Base-by-base conservation (phyloP, 2,888 invertebrate genomes). In the Buathra laborator region DNA sequence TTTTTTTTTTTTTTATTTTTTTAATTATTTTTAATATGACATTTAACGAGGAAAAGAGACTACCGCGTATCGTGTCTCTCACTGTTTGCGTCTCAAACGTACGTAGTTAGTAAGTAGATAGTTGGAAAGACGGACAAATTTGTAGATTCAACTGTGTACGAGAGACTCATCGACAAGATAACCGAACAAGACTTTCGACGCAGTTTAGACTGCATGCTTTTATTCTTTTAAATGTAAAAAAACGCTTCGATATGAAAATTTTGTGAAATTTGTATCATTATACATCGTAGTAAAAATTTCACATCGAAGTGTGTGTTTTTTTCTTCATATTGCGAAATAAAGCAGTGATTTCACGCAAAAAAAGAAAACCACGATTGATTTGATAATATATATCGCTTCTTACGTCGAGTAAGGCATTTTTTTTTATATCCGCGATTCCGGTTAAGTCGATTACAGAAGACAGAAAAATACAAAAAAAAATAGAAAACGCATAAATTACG, bases 141-240 rank as follows among this genome's bases (percentile, higher is more conserved):
- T 85, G 87, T 89, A 83, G 80, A 82, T 64, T 9, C 9, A 53
- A 66, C 53, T 46, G 46, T 32, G 51, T 70, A 46, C 59, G 62
- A 53, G 64, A 77, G 72, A 76, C 84, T 86, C 80, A 81, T 68
- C 86, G 71, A 86, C 24, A 62, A 81, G 82, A 81, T 85, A 78
- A 70, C 75, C 86, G 87, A 82, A 53, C 48, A 74, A 86, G 77
- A 82, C 74, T 70, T 74, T 86, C 86, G 89, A 86, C 83, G 86
- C 86, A 74, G 82, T 80, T 84, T 66, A 84, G 83, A 24, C 78
- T 81, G 71, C 83, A 86, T 75, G 70, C 62, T 83, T 82, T 86
- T 62, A 62, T 62, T 46, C 80, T 37, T 37, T 37, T 37, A 37
- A 37, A 37, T 37, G 37, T 37, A 37, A 5, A 37, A 37, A 37